Evolutionary conservation across 1,140 invertebrate species (phyloP).

Genomic region (Drosophila murphyi): DNA sequence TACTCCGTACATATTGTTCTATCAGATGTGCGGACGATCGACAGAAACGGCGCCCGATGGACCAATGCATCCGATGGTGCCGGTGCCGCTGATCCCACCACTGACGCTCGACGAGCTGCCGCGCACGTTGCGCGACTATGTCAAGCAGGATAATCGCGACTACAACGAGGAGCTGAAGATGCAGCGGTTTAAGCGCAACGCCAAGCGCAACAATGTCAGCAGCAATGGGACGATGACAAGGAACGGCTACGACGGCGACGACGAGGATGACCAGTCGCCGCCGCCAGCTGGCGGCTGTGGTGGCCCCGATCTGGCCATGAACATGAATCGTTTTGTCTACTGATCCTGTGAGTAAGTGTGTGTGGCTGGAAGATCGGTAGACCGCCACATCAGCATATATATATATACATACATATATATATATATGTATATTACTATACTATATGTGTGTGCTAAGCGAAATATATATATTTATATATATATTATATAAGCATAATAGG

Average conservation of each 20-base stretch:
- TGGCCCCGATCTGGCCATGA: constrained; percentile 72
- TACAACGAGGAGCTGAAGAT: constrained; percentile 68
- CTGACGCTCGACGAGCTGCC: constrained; percentile 73
- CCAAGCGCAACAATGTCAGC: constrained; percentile 28
- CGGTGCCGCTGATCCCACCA: constrained; percentile 58
- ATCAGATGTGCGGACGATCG: constrained; percentile 85
- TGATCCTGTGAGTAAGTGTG: constrained; percentile 43
- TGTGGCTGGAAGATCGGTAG: constrained; percentile 8
- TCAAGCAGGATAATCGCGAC: constrained; percentile 71
- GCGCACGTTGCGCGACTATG: constrained; percentile 64
- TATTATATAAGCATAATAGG: constrained; percentile 20
- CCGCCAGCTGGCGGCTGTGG: constrained; percentile 79
- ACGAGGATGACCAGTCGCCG: constrained; percentile 71
- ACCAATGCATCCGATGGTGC: constrained; percentile 50
- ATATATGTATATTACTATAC: constrained; percentile 45
- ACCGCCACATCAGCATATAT: neutral
- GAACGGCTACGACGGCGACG: constrained; percentile 57
- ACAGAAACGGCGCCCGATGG: constrained; percentile 48
- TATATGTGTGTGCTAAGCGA: constrained; percentile 1
- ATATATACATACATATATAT: constrained; percentile 11
- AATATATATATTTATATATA: constrained; percentile 45
- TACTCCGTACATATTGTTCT: constrained; percentile 94
- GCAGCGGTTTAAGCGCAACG: constrained; percentile 57
- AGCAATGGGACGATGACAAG: constrained; percentile 40
- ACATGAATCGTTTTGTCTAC: constrained; percentile 79